Evolutionary conservation across 2,888 invertebrate species (phyloP).

Genomic region (Eledona agricola): DNA sequence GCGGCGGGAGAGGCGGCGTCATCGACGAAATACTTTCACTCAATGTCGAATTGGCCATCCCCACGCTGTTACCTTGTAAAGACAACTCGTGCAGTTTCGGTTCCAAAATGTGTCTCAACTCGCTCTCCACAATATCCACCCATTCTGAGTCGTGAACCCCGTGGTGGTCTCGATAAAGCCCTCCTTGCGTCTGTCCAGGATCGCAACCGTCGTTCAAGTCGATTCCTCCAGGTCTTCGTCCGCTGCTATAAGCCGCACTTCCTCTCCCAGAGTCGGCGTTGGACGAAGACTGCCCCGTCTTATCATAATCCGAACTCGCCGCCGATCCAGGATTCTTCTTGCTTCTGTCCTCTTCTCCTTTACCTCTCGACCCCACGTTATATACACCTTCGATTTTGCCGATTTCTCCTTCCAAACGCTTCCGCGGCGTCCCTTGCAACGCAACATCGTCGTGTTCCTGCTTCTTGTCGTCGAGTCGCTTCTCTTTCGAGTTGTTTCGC

Average conservation of each 20-base stretch:
- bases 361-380: conserved; percentile 64
- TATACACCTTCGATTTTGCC: conserved; percentile 68
- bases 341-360: conserved; percentile 63
- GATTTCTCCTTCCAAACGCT: conserved; percentile 54
- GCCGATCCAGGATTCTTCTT: conserved; percentile 68
- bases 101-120: conserved; percentile 79
- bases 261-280: conserved; percentile 83
- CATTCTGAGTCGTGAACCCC: conserved; percentile 76
- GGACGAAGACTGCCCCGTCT: conserved; percentile 75
- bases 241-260: conserved; percentile 83
- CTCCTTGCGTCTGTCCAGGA: conserved; percentile 56
- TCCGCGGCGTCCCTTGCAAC: conserved; percentile 57
- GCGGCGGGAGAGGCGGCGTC: conserved; percentile 80
- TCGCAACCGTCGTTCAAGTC: conserved; percentile 70
- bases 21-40: conserved; percentile 76
- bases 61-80: conserved; percentile 64
- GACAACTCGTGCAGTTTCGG: conserved; percentile 74
- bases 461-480: conserved; percentile 40
- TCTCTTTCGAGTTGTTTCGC: conserved; percentile 60
- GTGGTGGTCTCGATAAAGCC: conserved; percentile 50
- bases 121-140: conserved; percentile 84
- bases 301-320: conserved; percentile 79
- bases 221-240: conserved; percentile 66
- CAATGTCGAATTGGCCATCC: conserved; percentile 72
- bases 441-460: conserved; percentile 46